Percentiles rank a stretch among this genome's conserved stretches.
Conservation (phyloP, 2,888 invertebrate species). For the Cheilosia soror region DNA sequence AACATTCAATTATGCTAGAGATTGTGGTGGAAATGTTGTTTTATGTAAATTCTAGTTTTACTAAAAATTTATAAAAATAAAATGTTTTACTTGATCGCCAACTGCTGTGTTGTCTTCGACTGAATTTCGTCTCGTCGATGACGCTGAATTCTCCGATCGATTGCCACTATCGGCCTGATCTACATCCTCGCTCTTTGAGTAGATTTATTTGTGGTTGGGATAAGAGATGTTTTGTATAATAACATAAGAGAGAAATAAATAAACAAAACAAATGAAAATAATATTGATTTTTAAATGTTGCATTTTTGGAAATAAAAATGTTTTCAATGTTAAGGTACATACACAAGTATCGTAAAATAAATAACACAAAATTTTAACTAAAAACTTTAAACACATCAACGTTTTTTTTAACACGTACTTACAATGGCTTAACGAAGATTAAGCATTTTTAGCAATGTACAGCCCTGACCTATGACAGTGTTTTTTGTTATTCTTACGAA, state of each 20-base stretch:
- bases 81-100: slow-evolving; percentile 80
- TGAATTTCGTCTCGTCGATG: slow-evolving; percentile 83
- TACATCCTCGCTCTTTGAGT: slow-evolving; percentile 81
- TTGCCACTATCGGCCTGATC: slow-evolving; percentile 83
- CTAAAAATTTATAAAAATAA: neutral
- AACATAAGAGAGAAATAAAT: slow-evolving; percentile 64
- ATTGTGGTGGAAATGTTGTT: neutral
- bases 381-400: slow-evolving; percentile 14
- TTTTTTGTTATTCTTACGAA: neutral
- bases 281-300: slow-evolving; percentile 13
- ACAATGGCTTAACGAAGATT: slow-evolving; percentile 26
- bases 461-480: slow-evolving; percentile 1
- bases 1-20: neutral
- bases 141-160: slow-evolving; percentile 82
- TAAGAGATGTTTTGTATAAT: slow-evolving; percentile 52
- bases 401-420: slow-evolving; percentile 34
- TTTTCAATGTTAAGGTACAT: slow-evolving; percentile 7
- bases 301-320: slow-evolving; percentile 28
- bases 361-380: slow-evolving; percentile 36
- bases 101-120: slow-evolving; percentile 82
- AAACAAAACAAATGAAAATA: slow-evolving; percentile 58
- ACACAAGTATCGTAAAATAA: slow-evolving; percentile 40
- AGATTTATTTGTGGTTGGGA: slow-evolving; percentile 27
- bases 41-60: neutral
- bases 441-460: slow-evolving; percentile 22